Percentiles rank a stretch among this genome's conserved stretches.
Conservation (phyloP, 2,797 vertebrate species). For the Leuciscus waleckii region DNA sequence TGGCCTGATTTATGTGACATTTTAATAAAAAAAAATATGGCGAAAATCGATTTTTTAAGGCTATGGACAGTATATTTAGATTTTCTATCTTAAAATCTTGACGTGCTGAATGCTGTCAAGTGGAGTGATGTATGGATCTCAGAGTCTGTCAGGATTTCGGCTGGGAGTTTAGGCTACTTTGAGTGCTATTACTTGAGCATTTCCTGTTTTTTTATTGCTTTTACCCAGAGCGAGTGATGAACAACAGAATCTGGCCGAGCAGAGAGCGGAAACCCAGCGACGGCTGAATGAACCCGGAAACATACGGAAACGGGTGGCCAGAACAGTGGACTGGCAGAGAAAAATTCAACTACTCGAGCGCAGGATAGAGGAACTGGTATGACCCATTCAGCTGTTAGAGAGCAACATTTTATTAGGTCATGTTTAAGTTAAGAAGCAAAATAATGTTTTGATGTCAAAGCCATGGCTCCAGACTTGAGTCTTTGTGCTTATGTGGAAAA, state of each 20-base stretch:
- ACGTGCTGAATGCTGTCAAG: conserved; percentile 60
- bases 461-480: too few relatives aligned
- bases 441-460: too few relatives aligned
- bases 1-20: too few relatives aligned
- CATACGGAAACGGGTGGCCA: conserved; percentile 86
- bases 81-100: conserved; percentile 56
- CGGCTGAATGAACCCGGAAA: conserved; percentile 93
- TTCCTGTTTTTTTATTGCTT: conserved; percentile 34
- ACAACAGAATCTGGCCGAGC: conserved; percentile 93
- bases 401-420: background rate
- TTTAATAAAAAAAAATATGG: too few relatives aligned
- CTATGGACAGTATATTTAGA: too few relatives aligned
- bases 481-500: too few relatives aligned
- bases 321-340: conserved; percentile 94
- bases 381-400: conserved; percentile 2
- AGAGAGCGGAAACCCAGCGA: conserved; percentile 95
- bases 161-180: conserved; percentile 49
- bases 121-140: conserved; percentile 23
- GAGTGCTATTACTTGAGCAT: conserved; percentile 29
- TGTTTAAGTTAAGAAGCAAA: background rate
- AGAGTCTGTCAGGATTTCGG: conserved; percentile 27
- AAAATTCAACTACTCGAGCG: conserved; percentile 92
- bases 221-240: conserved; percentile 91
- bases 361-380: conserved; percentile 93
- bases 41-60: too few relatives aligned